A percentile compares a stretch with the other conserved stretches of the same genome.
phyloP scores from a whole-genome alignment of 2,113 vertebrate genomes.

The Nycticorax nycticorax region DNA sequence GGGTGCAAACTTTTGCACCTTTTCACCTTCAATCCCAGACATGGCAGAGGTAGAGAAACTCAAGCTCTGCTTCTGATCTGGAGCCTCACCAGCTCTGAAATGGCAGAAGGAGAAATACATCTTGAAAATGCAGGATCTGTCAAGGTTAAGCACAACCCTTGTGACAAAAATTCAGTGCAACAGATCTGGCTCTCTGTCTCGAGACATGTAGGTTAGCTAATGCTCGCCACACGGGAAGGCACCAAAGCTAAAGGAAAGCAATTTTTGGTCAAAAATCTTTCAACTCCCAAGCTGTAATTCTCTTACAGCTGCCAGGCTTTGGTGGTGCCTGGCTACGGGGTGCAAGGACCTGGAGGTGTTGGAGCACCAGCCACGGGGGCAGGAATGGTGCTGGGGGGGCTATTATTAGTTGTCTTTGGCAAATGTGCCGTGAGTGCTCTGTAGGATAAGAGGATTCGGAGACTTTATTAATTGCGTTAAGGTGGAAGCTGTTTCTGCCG shows the following conservation, averaged over 20 bases:
- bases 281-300: neutral
- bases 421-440: neutral
- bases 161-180: neutral
- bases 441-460: neutral
- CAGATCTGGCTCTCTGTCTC: neutral
- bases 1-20: neutral
- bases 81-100: neutral
- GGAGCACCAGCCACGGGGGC: accelerated
- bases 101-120: neutral
- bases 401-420: neutral
- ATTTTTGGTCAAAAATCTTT: neutral
- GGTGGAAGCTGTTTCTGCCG: neutral
- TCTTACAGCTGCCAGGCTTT: neutral
- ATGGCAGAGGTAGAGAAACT: neutral
- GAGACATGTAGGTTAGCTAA: neutral
- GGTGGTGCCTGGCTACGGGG: neutral
- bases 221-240: neutral
- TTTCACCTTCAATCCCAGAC: neutral
- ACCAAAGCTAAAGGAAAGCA: neutral
- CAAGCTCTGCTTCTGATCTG: neutral
- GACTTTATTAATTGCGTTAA: neutral
- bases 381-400: neutral
- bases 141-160: neutral
- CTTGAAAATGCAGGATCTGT: neutral
- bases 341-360: neutral